phyloP scores from a whole-genome alignment of 2,113 vertebrate species.

The Bujurquina vittata region DNA sequence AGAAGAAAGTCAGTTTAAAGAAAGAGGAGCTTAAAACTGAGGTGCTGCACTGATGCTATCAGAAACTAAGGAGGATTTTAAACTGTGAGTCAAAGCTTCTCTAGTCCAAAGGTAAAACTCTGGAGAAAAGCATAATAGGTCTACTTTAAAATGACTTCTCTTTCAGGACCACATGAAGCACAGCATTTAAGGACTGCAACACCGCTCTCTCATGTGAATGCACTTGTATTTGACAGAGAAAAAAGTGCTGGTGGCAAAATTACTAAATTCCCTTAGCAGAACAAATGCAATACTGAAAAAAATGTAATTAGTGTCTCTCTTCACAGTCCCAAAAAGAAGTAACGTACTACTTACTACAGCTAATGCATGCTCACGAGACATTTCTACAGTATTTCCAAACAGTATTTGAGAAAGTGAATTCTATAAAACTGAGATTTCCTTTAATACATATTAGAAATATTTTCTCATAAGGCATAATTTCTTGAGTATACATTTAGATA shows the following conservation, averaged over 20 bases:
- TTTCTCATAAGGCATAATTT: neutral
- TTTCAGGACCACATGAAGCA: neutral
- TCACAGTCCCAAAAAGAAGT: neutral
- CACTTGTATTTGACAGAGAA: neutral
- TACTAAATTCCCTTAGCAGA: neutral
- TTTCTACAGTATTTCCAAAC: constrained; percentile 13
- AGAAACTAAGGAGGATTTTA: neutral
- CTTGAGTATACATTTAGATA: neutral
- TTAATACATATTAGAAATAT: neutral
- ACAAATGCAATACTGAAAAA: constrained; percentile 5
- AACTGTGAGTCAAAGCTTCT: neutral
- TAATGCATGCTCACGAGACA: neutral
- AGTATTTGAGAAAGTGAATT: constrained; percentile 21
- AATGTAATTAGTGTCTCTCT: neutral
- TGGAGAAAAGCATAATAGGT: neutral
- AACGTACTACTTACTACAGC: neutral
- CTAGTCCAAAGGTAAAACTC: neutral
- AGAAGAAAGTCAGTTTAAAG: neutral
- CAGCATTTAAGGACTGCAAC: neutral
- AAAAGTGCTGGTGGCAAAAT: neutral
- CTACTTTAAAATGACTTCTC: neutral
- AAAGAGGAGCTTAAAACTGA: neutral
- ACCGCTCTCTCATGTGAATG: neutral
- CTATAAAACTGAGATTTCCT: neutral
- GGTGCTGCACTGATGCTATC: neutral